phyloP scores from a whole-genome alignment of 2,113 vertebrate genomes.

The Anthoscopus minutus region DNA sequence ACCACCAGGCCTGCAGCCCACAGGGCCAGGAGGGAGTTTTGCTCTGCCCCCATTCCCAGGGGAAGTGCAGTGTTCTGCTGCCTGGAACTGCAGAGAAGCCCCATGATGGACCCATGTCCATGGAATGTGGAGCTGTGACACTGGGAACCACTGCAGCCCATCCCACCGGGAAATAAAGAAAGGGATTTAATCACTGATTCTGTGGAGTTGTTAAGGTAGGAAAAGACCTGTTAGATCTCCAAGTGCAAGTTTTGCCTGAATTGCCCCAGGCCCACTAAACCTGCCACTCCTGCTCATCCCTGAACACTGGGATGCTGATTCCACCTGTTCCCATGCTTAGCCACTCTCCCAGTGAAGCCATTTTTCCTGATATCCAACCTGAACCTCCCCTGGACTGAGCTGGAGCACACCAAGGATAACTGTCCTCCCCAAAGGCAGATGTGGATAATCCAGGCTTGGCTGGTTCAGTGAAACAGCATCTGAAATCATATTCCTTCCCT shows the following conservation, averaged over 20 bases:
- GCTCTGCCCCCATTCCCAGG: background rate
- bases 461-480: background rate
- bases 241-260: background rate
- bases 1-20: background rate
- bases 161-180: background rate
- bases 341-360: too few species aligned
- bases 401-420: background rate
- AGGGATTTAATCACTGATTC: background rate
- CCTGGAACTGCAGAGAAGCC: background rate
- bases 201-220: background rate
- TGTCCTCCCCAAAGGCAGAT: background rate
- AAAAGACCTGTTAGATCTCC: background rate
- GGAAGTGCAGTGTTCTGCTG: background rate
- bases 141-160: background rate
- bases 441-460: background rate
- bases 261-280: background rate
- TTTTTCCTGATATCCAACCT: background rate
- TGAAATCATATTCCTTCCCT: background rate
- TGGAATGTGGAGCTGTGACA: background rate
- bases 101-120: rapidly evolving
- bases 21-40: background rate
- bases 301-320: background rate
- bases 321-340: background rate
- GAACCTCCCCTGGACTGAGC: background rate
- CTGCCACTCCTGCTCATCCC: background rate